Evolutionary conservation across 37 sponge, comb jelly and placozoan genomes (phyloP).

Genomic region (Haliclona indistincta): DNA sequence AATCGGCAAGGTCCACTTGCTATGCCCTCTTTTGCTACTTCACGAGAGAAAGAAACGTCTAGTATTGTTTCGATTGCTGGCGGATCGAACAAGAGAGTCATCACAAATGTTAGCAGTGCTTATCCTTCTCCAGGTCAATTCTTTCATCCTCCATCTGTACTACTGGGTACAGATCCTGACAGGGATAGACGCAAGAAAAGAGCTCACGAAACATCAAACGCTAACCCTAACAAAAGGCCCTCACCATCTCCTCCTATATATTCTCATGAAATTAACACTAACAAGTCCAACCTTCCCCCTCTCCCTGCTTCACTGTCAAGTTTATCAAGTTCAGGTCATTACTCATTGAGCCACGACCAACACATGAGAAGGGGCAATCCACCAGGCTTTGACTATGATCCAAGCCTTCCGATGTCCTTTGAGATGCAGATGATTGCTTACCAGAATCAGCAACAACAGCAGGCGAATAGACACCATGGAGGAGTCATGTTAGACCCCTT

Average conservation of each 20-base stretch:
- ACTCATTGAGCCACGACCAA: too few relatives aligned
- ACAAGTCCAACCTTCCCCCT: too few relatives aligned
- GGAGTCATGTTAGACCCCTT: too few relatives aligned
- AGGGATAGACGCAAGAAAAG: slow-evolving; percentile 1
- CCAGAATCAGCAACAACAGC: slow-evolving; percentile 58
- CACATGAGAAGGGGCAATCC: too few relatives aligned
- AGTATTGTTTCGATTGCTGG: too few relatives aligned
- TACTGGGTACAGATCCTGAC: neutral
- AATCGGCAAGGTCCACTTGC: neutral
- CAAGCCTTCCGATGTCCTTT: slow-evolving; percentile 67
- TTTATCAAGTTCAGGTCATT: neutral
- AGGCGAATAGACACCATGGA: too few relatives aligned
- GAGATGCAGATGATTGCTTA: slow-evolving; percentile 64
- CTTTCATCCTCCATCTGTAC: neutral
- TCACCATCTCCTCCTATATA: neutral
- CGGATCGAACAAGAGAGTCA: too few relatives aligned
- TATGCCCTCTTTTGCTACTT: neutral
- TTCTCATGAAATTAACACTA: neutral
- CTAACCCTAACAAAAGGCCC: neutral
- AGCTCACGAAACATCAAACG: neutral
- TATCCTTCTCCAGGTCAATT: too few relatives aligned
- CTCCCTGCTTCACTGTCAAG: too few relatives aligned
- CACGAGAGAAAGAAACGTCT: neutral
- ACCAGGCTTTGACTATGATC: slow-evolving; percentile 72
- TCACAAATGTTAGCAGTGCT: neutral